Base-by-base conservation (phyloP, 2,113 vertebrate genomes). In the Platichthys flesus region DNA sequence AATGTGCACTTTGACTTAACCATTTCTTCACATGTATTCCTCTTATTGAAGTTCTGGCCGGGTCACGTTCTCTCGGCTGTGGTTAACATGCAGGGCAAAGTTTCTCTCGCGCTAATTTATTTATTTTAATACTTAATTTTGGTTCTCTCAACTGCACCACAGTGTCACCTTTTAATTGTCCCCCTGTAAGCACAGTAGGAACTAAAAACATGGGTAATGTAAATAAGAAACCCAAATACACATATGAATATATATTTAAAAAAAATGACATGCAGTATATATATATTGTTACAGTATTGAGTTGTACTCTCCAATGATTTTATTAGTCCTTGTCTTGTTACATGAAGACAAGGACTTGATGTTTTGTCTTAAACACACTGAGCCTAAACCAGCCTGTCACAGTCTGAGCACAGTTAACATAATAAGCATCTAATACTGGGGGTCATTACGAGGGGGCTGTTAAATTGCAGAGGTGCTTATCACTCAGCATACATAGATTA, bases 321-420 rank as follows among this genome's bases (percentile, higher is more conserved):
- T 7, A 23, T 14, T 58, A 59, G 14, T 78, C 57, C 23, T 35
- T 0, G 4, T 76, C 18, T 45, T 60, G 20, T 76, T 77, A 67
- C n/a, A n/a, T n/a, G n/a, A n/a, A n/a, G n/a, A n/a, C n/a, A n/a
- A n/a, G n/a, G n/a, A n/a, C n/a, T n/a, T 73, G 74, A 51, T 71
- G 45, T 78, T 89, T 90, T 85, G 84, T 66, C 23, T 73, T 82
- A 51, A 82, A 83, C 78, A 76, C 54, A 71, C 76, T 59, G 63
- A 21, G 75, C 45, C 78, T 75, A 71, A 83, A 83, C 70, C 81
- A 85, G 78, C 76, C 85, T 87, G 71, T 85, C 79, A 76, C 79
- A 62, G 74, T 76, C 82, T 86, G 81, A 93, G 76, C 77, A 86
- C 89, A 91, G 93, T 93, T 92, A 92, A 74, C 88, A 89, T 90